phyloP scores from a whole-genome alignment of 2,797 vertebrate genomes.

The Hoplostethus mediterraneus region DNA sequence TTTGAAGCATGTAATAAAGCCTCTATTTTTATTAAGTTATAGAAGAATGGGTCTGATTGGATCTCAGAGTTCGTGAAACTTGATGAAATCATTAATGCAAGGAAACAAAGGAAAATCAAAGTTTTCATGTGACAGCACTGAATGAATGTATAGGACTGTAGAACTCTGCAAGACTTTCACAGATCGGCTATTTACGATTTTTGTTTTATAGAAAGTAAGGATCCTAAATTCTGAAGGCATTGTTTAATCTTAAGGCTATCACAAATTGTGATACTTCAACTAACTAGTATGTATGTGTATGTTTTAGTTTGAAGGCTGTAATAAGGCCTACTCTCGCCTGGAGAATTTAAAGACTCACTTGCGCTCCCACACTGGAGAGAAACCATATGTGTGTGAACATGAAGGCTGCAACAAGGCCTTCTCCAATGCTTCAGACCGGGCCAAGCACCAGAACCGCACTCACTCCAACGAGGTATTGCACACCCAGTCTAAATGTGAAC shows the following conservation, averaged over 20 bases:
- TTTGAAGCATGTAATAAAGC: background rate
- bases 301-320: conserved; percentile 95
- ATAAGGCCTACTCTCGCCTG: conserved; percentile 97
- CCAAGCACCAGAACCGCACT: conserved; percentile 98
- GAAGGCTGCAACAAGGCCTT: conserved; percentile 99
- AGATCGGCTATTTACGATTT: background rate
- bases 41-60: background rate
- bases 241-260: conserved; percentile 86
- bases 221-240: conserved; percentile 12
- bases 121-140: no score
- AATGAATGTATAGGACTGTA: background rate
- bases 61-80: background rate
- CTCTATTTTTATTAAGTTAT: background rate
- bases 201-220: background rate
- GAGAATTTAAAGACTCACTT: conserved; percentile 99
- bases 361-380: conserved; percentile 97
- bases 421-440: conserved; percentile 97
- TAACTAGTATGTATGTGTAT: conserved; percentile 27
- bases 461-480: conserved; percentile 89
- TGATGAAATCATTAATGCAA: conserved; percentile 6
- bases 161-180: conserved; percentile 73
- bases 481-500: background rate
- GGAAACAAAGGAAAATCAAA: no score
- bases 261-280: background rate
- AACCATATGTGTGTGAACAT: conserved; percentile 98